Evolutionary conservation across 1,140 invertebrate genomes (phyloP).

Genomic region (Maconellicoccus hirsutus): DNA sequence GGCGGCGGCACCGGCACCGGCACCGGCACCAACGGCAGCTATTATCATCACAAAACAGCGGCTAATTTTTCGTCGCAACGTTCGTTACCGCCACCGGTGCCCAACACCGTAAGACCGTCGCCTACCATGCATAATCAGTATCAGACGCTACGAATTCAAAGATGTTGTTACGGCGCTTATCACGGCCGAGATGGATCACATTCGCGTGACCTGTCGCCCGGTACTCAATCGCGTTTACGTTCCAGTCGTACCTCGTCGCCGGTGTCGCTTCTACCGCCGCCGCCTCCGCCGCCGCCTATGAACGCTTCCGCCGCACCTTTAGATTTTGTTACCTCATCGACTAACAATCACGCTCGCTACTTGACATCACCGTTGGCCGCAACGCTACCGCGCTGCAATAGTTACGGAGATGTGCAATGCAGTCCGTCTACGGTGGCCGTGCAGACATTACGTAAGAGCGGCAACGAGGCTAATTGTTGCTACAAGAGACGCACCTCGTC

Average conservation of each 20-base stretch:
- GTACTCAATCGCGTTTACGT: not conserved
- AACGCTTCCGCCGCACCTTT: not conserved
- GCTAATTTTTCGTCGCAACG: not conserved
- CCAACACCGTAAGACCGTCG: not conserved
- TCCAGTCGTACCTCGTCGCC: not conserved
- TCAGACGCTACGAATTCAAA: not conserved
- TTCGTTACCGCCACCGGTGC: not conserved
- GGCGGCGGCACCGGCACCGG: too few relatives aligned
- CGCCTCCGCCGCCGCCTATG: not conserved
- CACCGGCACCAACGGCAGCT: constrained; percentile 37
- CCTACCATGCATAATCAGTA: not conserved
- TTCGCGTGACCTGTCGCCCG: not conserved
- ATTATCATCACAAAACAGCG: constrained; percentile 24
- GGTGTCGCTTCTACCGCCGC: not conserved
- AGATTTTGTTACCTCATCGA: not conserved
- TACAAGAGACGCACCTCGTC: not conserved
- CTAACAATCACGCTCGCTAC: not conserved
- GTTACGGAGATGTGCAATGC: not conserved
- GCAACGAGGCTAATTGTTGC: not conserved
- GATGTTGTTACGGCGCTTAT: not conserved
- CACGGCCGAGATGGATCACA: not conserved
- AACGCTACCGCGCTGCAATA: not conserved
- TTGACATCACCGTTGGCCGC: not conserved
- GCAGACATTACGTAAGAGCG: not conserved
- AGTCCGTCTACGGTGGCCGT: not conserved